These are phyloP conservation scores for Drosophila busckii DNA, from an alignment of 1,140 invertebrate genomes.

Conservation along the genomic window DNA sequence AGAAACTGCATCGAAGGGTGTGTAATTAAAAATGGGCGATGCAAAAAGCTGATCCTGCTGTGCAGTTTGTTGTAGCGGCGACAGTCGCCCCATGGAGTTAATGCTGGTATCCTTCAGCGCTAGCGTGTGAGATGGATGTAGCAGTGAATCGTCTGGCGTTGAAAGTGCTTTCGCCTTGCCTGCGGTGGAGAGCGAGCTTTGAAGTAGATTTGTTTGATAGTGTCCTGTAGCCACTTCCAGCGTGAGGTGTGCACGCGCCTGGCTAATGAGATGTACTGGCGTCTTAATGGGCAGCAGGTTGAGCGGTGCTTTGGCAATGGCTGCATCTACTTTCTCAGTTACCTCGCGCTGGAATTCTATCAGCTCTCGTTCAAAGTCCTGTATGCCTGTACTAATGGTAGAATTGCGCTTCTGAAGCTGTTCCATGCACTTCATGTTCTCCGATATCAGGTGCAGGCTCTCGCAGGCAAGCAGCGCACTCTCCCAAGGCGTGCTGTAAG, in stretches of 20 bases:
- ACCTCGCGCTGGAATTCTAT: conserved; percentile 85
- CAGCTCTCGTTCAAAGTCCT: conserved; percentile 84
- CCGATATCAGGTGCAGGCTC: conserved; percentile 85
- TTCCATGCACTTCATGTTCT: conserved; percentile 84
- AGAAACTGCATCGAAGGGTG: conserved; percentile 81
- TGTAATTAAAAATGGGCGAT: conserved; percentile 80
- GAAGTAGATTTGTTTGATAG: conserved; percentile 61
- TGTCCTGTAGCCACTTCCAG: conserved; percentile 39
- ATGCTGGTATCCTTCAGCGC: conserved; percentile 54
- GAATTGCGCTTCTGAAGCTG: conserved; percentile 83
- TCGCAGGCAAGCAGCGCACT: conserved; percentile 87
- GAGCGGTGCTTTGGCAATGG: conserved; percentile 85
- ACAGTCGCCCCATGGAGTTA: conserved; percentile 46
- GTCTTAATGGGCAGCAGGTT: conserved; percentile 85
- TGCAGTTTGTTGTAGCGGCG: conserved; percentile 37
- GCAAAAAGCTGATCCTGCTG: conserved; percentile 80
- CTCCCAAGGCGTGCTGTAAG: conserved; percentile 87
- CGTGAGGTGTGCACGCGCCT: conserved; percentile 51
- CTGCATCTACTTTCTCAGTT: conserved; percentile 82
- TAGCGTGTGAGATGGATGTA: conserved; percentile 22
- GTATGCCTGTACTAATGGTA: conserved; percentile 81
- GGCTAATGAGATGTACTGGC: conserved; percentile 79
- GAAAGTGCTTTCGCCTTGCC: conserved; percentile 3
- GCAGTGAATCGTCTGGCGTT: conserved; percentile 7
- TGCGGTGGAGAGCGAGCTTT: conserved; percentile 8